phyloP scores from a whole-genome alignment of 2,888 invertebrate species.

The Athrips mouffetella region DNA sequence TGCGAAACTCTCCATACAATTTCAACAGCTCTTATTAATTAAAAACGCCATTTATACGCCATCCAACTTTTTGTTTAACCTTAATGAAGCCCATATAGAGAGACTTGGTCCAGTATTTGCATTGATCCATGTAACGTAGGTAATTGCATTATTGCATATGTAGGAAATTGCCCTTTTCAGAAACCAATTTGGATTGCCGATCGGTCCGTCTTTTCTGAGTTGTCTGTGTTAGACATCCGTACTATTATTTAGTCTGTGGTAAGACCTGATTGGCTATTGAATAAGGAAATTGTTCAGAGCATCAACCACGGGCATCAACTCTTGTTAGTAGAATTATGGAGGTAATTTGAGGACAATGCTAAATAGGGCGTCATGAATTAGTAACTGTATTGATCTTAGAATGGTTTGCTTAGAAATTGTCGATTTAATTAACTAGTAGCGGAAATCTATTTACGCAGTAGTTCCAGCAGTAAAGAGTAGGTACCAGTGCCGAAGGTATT shows the following conservation, averaged over 20 bases:
- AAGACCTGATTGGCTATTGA: constrained; percentile 51
- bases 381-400: too few relatives aligned
- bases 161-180: constrained; percentile 40
- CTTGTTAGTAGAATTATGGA: constrained; percentile 16
- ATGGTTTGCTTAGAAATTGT: too few relatives aligned
- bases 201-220: constrained; percentile 20
- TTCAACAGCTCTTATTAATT: constrained; percentile 50
- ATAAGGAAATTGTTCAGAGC: constrained; percentile 22
- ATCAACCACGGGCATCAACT: constrained; percentile 9
- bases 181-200: constrained; percentile 39
- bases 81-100: constrained; percentile 72
- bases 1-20: constrained; percentile 12
- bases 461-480: too few relatives aligned
- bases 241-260: too few relatives aligned
- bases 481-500: too few relatives aligned
- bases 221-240: too few relatives aligned
- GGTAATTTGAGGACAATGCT: constrained; percentile 5
- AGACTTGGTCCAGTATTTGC: constrained; percentile 61
- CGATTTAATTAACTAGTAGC: too few relatives aligned
- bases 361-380: neutral
- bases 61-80: constrained; percentile 49
- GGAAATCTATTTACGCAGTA: too few relatives aligned
- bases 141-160: constrained; percentile 35
- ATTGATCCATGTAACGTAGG: constrained; percentile 53
- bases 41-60: constrained; percentile 60